Evolutionary conservation across 2,113 vertebrate genomes (phyloP).

Genomic region (Mormyrus iriodes): DNA sequence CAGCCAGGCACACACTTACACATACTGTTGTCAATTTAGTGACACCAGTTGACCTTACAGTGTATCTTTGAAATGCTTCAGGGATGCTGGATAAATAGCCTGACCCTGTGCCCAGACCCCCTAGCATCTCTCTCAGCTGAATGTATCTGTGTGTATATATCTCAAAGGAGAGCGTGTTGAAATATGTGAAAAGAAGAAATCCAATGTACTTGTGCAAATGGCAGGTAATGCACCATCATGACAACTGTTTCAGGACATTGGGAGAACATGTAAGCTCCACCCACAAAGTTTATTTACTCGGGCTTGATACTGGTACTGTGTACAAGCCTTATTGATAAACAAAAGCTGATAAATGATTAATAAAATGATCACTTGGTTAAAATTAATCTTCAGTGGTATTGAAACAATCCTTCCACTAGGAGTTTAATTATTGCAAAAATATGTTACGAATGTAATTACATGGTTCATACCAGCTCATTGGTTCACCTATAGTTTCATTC

Average conservation of each 20-base stretch:
- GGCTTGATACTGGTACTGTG: neutral
- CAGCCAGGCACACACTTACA: neutral
- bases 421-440: neutral
- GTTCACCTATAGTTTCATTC: neutral
- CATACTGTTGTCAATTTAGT: neutral
- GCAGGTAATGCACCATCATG: neutral
- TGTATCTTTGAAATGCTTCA: neutral
- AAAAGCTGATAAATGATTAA: neutral
- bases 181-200: neutral
- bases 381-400: neutral
- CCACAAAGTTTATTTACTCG: neutral
- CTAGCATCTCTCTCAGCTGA: neutral
- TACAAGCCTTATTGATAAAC: neutral
- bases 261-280: neutral
- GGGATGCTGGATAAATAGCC: neutral
- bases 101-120: neutral
- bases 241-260: neutral
- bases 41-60: neutral
- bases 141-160: neutral
- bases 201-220: neutral
- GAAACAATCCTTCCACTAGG: neutral
- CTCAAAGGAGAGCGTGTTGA: neutral
- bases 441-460: neutral
- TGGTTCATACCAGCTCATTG: neutral
- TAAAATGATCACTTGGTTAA: neutral